A percentile compares a stretch with the other conserved stretches of the same genome.
Conservation (phyloP, 2,888 invertebrate species). For the Drosophila meridionalis region DNA sequence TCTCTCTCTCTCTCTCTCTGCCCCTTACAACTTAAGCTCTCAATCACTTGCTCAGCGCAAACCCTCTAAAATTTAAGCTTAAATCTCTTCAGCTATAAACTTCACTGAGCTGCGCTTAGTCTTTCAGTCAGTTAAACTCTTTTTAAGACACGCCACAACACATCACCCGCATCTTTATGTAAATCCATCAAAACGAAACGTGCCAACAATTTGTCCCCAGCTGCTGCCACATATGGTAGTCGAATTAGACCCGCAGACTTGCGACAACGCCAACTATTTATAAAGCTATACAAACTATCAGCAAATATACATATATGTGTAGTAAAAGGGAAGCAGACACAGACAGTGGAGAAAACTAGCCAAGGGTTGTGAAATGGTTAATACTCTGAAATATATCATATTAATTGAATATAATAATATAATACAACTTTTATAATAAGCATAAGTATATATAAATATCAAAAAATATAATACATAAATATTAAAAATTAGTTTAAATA, state of each 20-base stretch:
- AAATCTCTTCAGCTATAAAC: neutral
- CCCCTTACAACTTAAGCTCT: neutral
- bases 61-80: neutral
- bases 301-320: constrained; percentile 32
- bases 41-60: neutral
- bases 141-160: neutral
- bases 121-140: neutral
- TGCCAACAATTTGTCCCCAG: constrained; percentile 52
- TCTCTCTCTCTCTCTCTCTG: neutral
- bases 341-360: neutral
- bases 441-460: neutral
- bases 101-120: neutral
- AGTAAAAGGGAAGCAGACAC: constrained; percentile 15
- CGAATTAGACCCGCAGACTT: constrained; percentile 50
- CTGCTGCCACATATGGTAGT: constrained; percentile 44
- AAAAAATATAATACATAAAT: neutral
- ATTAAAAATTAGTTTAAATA: neutral
- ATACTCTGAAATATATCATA: constrained; percentile 6
- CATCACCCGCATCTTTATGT: constrained; percentile 15
- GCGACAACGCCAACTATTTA: constrained; percentile 48
- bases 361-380: neutral
- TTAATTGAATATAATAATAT: neutral
- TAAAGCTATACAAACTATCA: constrained; percentile 60
- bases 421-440: too few species aligned
- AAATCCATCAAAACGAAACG: constrained; percentile 39